phyloP scores from a whole-genome alignment of 2,113 vertebrate species.

The Sapajus apella region DNA sequence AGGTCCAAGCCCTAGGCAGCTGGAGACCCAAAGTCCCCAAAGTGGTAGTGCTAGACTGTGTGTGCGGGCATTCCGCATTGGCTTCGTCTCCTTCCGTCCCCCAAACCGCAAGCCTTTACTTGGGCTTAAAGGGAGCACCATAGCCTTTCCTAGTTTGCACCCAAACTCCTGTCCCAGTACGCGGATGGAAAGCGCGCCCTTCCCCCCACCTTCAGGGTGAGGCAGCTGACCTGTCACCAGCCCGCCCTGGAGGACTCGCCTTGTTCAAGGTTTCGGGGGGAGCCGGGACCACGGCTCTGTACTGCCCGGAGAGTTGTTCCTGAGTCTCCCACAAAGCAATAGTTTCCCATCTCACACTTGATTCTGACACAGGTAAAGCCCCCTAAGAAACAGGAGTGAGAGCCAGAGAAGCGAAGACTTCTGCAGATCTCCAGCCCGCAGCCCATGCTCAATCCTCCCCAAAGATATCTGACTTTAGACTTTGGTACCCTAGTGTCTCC shows the following conservation, averaged over 20 bases:
- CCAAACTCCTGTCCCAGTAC: neutral
- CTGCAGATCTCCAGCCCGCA: neutral
- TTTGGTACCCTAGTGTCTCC: neutral
- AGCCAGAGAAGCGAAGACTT: neutral
- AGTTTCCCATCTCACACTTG: neutral
- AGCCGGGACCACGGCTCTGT: neutral
- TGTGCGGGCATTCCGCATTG: neutral
- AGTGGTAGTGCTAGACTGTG: neutral
- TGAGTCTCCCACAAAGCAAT: neutral
- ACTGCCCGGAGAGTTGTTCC: neutral
- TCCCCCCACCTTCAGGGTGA: neutral
- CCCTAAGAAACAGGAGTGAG: neutral
- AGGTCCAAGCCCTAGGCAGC: neutral
- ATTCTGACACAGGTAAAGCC: slow-evolving; percentile 23
- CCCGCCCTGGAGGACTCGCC: neutral
- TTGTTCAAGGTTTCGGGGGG: neutral
- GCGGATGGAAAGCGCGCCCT: neutral
- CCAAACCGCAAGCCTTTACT: neutral
- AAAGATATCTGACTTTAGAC: neutral
- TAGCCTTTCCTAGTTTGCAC: neutral
- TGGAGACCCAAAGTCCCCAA: neutral
- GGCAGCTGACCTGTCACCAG: neutral
- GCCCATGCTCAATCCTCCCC: neutral
- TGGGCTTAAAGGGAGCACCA: neutral
- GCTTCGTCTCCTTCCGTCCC: neutral